Percentiles rank a stretch among this genome's conserved stretches.
Evolutionary conservation across 2,797 vertebrate genomes (phyloP).

Genomic region (Peromyscus eremicus): DNA sequence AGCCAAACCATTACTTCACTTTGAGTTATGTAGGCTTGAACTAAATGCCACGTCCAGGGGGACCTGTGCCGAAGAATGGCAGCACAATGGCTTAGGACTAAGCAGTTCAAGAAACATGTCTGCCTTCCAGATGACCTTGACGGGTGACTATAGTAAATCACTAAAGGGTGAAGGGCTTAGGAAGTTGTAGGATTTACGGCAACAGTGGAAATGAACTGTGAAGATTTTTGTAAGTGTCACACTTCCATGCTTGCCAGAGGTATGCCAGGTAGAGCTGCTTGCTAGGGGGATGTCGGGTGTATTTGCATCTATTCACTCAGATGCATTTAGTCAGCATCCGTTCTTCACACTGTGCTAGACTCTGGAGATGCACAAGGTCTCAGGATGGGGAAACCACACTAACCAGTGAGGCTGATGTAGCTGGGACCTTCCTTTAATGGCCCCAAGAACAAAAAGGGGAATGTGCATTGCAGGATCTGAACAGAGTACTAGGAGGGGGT

Average conservation of each 20-base stretch:
- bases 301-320: constrained; percentile 5
- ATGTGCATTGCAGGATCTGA: neutral
- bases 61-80: neutral
- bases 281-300: neutral
- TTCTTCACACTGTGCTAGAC: neutral
- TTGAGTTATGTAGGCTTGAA: constrained; percentile 40
- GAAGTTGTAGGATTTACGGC: neutral
- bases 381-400: neutral
- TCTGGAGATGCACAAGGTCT: too few relatives aligned
- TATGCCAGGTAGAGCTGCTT: neutral
- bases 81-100: neutral
- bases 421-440: neutral
- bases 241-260: neutral
- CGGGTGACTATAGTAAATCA: neutral
- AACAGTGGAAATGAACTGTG: neutral
- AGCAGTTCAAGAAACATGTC: neutral
- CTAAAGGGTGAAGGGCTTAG: neutral
- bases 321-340: neutral
- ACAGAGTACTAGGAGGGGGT: neutral
- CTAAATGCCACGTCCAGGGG: constrained; percentile 36
- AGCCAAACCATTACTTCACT: constrained; percentile 71
- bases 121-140: neutral
- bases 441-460: neutral
- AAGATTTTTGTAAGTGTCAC: neutral
- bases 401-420: neutral